These are phyloP conservation scores for Xylota sylvarum DNA, from an alignment of 2,888 invertebrate species.

Conservation along the genomic window DNA sequence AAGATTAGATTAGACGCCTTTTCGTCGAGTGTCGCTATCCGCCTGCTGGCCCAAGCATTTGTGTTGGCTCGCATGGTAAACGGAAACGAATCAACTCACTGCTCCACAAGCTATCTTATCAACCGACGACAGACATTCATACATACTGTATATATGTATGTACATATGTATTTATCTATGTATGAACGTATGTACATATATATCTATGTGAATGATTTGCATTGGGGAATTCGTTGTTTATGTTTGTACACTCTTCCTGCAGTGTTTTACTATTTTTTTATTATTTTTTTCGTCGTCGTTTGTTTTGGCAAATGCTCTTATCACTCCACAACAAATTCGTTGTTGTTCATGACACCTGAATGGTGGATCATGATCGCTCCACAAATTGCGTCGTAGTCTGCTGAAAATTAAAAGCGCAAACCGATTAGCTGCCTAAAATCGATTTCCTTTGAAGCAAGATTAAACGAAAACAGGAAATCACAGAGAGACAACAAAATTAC, in stretches of 20 bases:
- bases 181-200: not conserved
- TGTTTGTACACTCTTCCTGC: conserved; percentile 49
- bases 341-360: conserved; percentile 50
- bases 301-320: conserved; percentile 34
- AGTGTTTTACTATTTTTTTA: conserved; percentile 13
- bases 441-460: conserved; percentile 49
- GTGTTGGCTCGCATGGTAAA: conserved; percentile 46
- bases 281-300: conserved; percentile 9
- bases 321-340: conserved; percentile 9
- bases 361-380: conserved; percentile 26
- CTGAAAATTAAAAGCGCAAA: conserved; percentile 10
- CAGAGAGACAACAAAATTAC: conserved; percentile 42
- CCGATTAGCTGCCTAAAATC: conserved; percentile 40
- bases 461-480: conserved; percentile 66
- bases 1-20: conserved; percentile 68
- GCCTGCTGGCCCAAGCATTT: conserved; percentile 43
- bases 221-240: conserved; percentile 45
- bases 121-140: conserved; percentile 26
- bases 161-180: not conserved
- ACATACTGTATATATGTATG: not conserved
- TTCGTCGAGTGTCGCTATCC: conserved; percentile 55
- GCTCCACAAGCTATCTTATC: conserved; percentile 69
- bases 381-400: conserved; percentile 45
- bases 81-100: conserved; percentile 66
- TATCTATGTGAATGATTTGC: conserved; percentile 37